Percentiles rank a stretch among this genome's conserved stretches.
Evolutionary conservation across 1,140 invertebrate species (phyloP).

Genomic region (Conus ventricosus): DNA sequence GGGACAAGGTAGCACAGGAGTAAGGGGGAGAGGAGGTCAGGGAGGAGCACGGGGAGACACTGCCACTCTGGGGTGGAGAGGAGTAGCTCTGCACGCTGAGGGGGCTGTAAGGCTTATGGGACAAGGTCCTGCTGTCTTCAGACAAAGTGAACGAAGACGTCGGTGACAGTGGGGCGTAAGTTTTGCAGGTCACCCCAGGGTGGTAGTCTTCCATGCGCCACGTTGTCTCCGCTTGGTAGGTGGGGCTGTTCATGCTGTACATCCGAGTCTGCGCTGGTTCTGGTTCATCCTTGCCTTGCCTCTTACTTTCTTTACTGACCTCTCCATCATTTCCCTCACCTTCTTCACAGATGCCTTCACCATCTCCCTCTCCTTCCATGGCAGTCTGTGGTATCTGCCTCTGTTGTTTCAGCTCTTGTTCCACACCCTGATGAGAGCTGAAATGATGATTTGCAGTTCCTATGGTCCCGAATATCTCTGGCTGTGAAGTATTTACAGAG

Average conservation of each 20-base stretch:
- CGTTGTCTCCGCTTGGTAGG: constrained; percentile 50
- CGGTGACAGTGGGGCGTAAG: neutral
- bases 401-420: neutral
- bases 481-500: neutral
- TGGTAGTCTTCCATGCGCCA: constrained; percentile 50
- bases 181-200: constrained; percentile 48
- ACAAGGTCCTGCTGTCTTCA: constrained; percentile 11
- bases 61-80: constrained; percentile 30
- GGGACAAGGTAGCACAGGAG: constrained; percentile 11
- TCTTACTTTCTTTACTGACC: neutral
- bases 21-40: constrained; percentile 1
- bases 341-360: neutral
- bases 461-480: neutral
- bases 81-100: constrained; percentile 46
- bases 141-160: neutral
- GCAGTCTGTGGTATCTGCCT: neutral
- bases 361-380: neutral
- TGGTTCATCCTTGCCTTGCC: neutral
- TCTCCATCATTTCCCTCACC: neutral
- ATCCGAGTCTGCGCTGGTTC: neutral
- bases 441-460: neutral
- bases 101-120: constrained; percentile 51
- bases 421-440: neutral
- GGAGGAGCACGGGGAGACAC: constrained; percentile 31
- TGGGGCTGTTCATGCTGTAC: constrained; percentile 62